Percentiles rank a stretch among this genome's conserved stretches.
Conservation (phyloP, 2,113 vertebrate species). For the Kryptolebias marmoratus region DNA sequence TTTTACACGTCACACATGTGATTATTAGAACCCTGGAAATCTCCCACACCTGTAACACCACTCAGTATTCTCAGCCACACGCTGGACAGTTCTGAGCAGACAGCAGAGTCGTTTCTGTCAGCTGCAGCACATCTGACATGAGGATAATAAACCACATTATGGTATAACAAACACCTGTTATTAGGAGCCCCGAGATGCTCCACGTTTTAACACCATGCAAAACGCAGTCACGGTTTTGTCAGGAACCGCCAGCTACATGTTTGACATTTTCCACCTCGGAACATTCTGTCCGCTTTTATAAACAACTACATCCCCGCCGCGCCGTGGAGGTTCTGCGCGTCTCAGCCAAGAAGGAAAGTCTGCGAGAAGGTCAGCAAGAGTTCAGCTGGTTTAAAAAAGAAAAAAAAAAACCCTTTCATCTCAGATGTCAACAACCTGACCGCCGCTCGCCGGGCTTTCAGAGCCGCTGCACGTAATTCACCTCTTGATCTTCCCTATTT, state of each 20-base stretch:
- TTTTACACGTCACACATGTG: too few relatives aligned
- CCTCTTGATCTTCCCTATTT: slow-evolving; percentile 89
- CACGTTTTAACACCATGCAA: slow-evolving; percentile 10
- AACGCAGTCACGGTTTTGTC: slow-evolving; percentile 11
- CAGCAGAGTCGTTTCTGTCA: background rate
- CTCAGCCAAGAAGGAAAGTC: slow-evolving; percentile 28
- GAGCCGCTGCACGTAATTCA: slow-evolving; percentile 70
- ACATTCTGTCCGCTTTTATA: slow-evolving; percentile 47
- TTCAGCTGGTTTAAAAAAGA: slow-evolving; percentile 22
- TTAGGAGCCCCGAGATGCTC: slow-evolving; percentile 3
- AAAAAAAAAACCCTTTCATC: slow-evolving; percentile 14
- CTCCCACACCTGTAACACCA: too few relatives aligned
- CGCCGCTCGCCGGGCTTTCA: background rate
- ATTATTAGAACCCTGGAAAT: too few relatives aligned
- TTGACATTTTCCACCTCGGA: slow-evolving; percentile 17
- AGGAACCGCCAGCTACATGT: slow-evolving; percentile 5
- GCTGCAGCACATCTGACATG: too few relatives aligned
- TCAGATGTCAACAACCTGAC: background rate
- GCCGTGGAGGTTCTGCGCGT: slow-evolving; percentile 28
- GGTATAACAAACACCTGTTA: slow-evolving; percentile 2
- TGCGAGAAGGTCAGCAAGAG: slow-evolving; percentile 32
- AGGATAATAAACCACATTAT: background rate
- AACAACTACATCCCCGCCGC: slow-evolving; percentile 33
- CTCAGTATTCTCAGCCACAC: too few relatives aligned
- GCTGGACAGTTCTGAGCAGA: background rate